Evolutionary conservation across 2,888 invertebrate species (phyloP), one percentile per base, ranked within the genome.

Genomic region (Meganola albula): DNA sequence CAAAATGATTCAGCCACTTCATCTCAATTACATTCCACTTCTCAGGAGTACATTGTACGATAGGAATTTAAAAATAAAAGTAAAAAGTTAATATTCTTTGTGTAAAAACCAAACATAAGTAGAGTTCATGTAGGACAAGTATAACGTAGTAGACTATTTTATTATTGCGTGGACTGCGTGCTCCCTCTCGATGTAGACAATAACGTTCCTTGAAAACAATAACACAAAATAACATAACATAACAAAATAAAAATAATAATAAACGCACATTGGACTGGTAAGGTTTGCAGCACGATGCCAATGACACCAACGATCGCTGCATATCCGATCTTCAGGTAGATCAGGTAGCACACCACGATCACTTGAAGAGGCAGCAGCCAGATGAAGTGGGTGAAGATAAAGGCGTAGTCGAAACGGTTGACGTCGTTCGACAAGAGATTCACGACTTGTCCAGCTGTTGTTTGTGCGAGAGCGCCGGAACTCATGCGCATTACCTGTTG

Each of bases 391-490:
- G 95, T 84, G 67, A 92, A 95, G 34, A 94, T 88, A 38, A 93
- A 91, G 2, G 93, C 92, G 71, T 93, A 89, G 72, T 98, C 98
- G 63, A 98, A 94, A 22, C 97, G 91, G 70, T 92, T 93, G 6
- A 98, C 96, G 71, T 98, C 98, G 63, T 98, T 98, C 3, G 97
- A 96, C 31, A 98, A 88, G 3, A 98, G 84, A 79, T 98, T 98
- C 8, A 98, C 93, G 31, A 98, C 91, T 74, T 97, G 96, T 0
- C 98, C 98, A 0, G 93, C 92, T 0, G 96, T 86, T 0, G 96
- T 96, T 69, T 95, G 91, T n/a, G 92, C 93, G 27, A 96, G 75
- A 1, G 97, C 94, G 20, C 91, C 91, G 58, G 93, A 93, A 49
- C 93, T 94, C 58, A 96, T 87, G 44, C 88, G 86, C 71, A 90